Base-by-base conservation (phyloP, 2,113 vertebrate species). In the Solenodon paradoxus region DNA sequence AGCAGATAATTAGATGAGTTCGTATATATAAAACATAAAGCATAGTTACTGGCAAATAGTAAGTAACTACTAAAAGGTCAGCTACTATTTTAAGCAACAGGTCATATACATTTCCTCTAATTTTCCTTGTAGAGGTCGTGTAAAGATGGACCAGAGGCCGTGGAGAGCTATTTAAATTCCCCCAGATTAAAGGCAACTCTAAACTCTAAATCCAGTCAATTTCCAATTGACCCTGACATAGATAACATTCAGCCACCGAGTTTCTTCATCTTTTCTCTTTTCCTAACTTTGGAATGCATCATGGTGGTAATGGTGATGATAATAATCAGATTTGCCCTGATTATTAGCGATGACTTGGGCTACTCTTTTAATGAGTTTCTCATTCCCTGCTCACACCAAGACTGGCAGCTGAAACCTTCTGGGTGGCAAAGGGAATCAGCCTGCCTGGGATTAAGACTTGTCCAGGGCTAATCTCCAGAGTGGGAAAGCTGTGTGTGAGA, bases 381-480 rank as follows among this genome's bases (percentile, higher is more conserved):
- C 84, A 97, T 95, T 95, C 92, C 95, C 93, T 68, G 74, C 89
- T 95, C 42, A 92, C 59, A 92, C 69, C 77, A 61, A 61, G 95
- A 92, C 75, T 89, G 94, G 95, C 95, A 83, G 80, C 80, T 11
- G 13, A 85, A 95, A 97, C 69, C 28, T 92, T 88, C 95, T 86
- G 90, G 77, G 88, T 96, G 92, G 83, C 93, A 78, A 95, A 96
- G 61, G 45, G 77, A 94, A 38, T 81, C 81, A 51, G 38, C n/a
- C 49, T 96, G 89, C 83, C 82, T 51, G 53, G 92, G 96, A 94
- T 97, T 93, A 94, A 83, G 92, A 91, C 87, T 97, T 95, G 92
- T 91, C 91, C 86, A 4, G 45, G 86, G 94, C 68, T 83, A 42
- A 93, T 94, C 79, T 90, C 83, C 82, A 80, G 30, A 77, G 78